Conservation (phyloP, 1,140 invertebrate species). For the Rhyacophila brunnea region DNA sequence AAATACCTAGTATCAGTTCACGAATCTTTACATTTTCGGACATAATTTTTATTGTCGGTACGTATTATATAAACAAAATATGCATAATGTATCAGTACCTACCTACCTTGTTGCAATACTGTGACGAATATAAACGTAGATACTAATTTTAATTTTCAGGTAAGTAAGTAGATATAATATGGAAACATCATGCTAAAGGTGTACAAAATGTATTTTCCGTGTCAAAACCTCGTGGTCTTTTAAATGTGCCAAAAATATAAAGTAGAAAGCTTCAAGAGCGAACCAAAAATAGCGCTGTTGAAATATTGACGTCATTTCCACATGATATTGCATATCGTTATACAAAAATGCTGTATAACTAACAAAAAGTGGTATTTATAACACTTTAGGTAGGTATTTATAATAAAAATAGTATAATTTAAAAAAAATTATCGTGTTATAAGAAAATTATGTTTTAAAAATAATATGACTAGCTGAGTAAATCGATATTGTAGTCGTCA, state of each 20-base stretch:
- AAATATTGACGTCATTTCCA: constrained; percentile 27
- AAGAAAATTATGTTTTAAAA: constrained; percentile 18
- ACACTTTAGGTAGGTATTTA: background rate
- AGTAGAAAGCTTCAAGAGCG: constrained; percentile 26
- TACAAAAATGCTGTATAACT: background rate
- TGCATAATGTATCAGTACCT: too few species aligned
- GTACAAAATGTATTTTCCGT: constrained; percentile 9
- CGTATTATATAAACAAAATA: too few species aligned
- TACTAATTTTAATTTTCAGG: too few species aligned
- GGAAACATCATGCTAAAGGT: too few species aligned
- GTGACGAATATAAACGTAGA: too few species aligned
- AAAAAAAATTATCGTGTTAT: too few species aligned
- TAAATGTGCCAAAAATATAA: constrained; percentile 33
- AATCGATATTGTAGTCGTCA: constrained; percentile 1
- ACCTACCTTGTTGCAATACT: too few species aligned
- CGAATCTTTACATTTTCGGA: too few species aligned
- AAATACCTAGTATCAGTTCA: too few species aligned
- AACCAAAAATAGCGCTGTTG: constrained; percentile 35
- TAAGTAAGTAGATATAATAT: too few species aligned
- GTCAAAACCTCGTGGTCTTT: constrained; percentile 33
- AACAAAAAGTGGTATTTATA: constrained; percentile 9
- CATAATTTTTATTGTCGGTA: too few species aligned
- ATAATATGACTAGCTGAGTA: background rate
- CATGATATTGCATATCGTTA: constrained; percentile 31
- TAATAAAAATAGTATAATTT: background rate